Percentiles rank a stretch among this genome's conserved stretches.
Evolutionary conservation across 2,113 vertebrate species (phyloP).

Genomic region (Polypterus bichir): DNA sequence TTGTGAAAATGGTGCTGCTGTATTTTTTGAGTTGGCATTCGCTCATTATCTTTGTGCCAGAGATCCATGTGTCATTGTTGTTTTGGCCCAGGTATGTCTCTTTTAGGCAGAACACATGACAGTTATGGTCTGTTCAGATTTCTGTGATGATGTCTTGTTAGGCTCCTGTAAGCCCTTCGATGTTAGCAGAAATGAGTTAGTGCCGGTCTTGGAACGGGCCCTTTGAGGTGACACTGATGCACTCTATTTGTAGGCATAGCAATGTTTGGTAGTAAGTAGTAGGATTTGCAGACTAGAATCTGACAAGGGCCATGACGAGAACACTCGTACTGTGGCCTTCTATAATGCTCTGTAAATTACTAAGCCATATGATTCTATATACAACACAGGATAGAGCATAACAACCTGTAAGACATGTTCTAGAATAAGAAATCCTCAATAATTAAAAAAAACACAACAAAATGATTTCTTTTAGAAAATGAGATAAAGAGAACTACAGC

Average conservation of each 20-base stretch:
- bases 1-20: background rate
- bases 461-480: too few species aligned
- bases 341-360: background rate
- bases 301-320: conserved; percentile 24
- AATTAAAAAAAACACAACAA: too few species aligned
- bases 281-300: conserved; percentile 32
- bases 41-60: background rate
- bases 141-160: background rate
- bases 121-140: background rate
- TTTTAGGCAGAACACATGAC: background rate
- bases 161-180: background rate
- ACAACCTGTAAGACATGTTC: too few species aligned
- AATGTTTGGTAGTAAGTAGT: conserved; percentile 14
- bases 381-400: too few species aligned
- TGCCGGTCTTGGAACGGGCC: background rate
- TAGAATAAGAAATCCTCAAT: too few species aligned
- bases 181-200: background rate
- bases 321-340: conserved; percentile 28
- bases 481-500: too few species aligned
- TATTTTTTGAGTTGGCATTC: background rate
- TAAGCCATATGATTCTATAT: too few species aligned
- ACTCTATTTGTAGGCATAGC: too few species aligned
- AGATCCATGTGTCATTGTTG: background rate
- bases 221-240: too few species aligned
- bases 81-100: background rate